Evolutionary conservation across 2,888 invertebrate species (phyloP), one percentile per base, ranked within the genome.

Genomic region (Acanthoscelides obtectus): DNA sequence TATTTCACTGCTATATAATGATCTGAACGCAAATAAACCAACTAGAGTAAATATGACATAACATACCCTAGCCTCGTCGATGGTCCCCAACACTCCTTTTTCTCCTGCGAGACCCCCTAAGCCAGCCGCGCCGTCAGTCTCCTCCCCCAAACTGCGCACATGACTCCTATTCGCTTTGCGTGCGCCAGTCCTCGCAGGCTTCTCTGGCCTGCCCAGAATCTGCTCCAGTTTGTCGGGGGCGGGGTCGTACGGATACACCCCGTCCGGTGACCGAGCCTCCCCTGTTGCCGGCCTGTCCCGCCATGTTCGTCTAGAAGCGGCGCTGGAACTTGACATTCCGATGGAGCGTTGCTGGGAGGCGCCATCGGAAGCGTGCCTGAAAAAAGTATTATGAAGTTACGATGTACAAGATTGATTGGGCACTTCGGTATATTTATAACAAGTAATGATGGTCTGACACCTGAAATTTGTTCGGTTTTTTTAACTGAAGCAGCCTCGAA

Each of bases 61-160:
- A 22, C 25, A 19, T 20, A 74, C 78, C 70, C 82, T 82, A 19
- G 83, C 80, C 77, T 86, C 86, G 27, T 83, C 84, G 67, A 86
- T 86, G 0, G 85, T 85, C 2, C 84, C 82, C 68, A 86, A 76
- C 17, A 83, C 75, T 8, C 66, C 66, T 8, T 22, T 22, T 20
- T 66, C 22, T 8, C 5, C 66, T 4, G 22, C 2, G 6, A 5
- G 20, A 19, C 66, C 66, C 1, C 66, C 66, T 2, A 78, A 72
- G 71, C 80, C 82, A 20, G 77, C 73, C 22, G 75, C 79, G 78
- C 79, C 84, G 80, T 83, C 88, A 69, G 83, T 86, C 82, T 88
- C 87, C 75, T 87, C 88, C 2, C 89, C 90, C 71, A 87, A 81
- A 80, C 87, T 87, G 68, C 83, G 82, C 20, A 85, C 85, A 68